Conservation (phyloP, 2,797 vertebrate species). For the Pteronotus mesoamericanus region DNA sequence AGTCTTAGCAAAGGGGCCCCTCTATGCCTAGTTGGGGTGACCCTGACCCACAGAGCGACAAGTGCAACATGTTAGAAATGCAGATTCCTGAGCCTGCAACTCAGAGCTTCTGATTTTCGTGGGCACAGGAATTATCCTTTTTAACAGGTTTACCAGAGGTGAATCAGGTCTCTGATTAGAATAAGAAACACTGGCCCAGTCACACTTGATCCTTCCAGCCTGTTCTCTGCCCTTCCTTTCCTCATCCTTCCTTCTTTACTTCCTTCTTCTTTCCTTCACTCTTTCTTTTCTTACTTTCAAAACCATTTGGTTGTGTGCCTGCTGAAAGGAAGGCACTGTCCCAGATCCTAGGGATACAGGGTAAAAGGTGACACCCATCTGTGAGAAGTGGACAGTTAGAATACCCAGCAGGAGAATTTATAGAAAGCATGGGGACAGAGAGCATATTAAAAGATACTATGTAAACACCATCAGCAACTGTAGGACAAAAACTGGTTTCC, state of each 20-base stretch:
- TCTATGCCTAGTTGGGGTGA: not conserved
- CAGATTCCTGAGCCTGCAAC: not conserved
- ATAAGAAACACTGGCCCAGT: not conserved
- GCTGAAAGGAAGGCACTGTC: not conserved
- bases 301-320: not conserved
- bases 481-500: not conserved
- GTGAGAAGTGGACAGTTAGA: not conserved
- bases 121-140: not conserved
- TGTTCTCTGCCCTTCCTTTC: not conserved
- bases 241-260: too few relatives aligned
- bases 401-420: not conserved
- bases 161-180: not conserved
- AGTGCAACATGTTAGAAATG: not conserved
- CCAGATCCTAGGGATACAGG: not conserved
- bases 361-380: not conserved
- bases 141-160: not conserved
- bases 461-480: not conserved
- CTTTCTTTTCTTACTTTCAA: not conserved
- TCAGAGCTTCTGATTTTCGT: not conserved
- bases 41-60: not conserved
- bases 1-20: not conserved
- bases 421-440: not conserved
- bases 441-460: not conserved
- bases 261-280: not conserved
- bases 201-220: not conserved